phyloP scores from a whole-genome alignment of 2,797 vertebrate species.

The Allobates femoralis region DNA sequence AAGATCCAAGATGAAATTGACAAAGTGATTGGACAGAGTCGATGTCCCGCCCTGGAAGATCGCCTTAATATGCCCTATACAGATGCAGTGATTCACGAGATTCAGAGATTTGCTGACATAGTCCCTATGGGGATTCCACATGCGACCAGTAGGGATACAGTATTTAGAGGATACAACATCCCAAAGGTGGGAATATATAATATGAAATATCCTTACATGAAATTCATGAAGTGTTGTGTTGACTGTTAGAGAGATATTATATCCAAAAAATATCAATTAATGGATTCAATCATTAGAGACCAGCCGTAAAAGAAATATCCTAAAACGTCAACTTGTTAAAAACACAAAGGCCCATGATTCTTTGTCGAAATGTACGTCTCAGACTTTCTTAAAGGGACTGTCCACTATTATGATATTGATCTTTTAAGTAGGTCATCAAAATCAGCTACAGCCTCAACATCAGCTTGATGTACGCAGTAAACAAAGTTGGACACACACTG shows the following conservation, averaged over 20 bases:
- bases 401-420: too few species aligned
- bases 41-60: constrained; percentile 37
- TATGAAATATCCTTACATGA: background rate
- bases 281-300: background rate
- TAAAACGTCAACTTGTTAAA: background rate
- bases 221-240: background rate
- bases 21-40: constrained; percentile 35
- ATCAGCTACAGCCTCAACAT: too few species aligned
- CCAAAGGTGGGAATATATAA: constrained; percentile 42
- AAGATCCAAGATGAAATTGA: constrained; percentile 46
- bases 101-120: constrained; percentile 53
- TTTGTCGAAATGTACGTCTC: too few species aligned
- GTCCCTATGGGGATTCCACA: constrained; percentile 28
- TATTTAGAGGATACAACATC: constrained; percentile 46
- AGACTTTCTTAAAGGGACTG: too few species aligned
- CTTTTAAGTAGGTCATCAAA: too few species aligned
- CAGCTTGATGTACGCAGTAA: too few species aligned
- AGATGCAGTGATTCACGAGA: constrained; percentile 43
- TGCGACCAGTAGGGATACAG: constrained; percentile 19
- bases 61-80: constrained; percentile 35
- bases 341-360: background rate
- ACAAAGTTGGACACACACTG: too few species aligned
- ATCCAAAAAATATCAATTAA: background rate
- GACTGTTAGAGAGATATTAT: background rate
- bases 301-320: background rate